Evolutionary conservation across 2,888 invertebrate species (phyloP), one percentile per base, ranked within the genome.

Genomic region (Drosophila merina): DNA sequence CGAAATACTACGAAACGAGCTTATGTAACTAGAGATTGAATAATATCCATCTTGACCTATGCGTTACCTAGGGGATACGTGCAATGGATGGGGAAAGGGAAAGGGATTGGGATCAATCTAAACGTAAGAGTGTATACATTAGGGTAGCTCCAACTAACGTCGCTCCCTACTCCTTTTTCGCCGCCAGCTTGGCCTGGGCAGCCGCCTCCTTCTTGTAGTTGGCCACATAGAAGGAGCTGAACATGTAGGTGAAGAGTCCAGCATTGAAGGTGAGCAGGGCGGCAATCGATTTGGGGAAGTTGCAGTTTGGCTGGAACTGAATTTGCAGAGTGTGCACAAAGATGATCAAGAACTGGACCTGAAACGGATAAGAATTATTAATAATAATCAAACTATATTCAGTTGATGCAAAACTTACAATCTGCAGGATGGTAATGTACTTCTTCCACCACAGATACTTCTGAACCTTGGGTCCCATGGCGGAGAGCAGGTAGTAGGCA

Each of bases 371-470:
- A 20, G 6, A 26, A 20, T 12, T 8, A 7, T 14, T 7, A 20
- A 7, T 14, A 12, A 10, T 12, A n/a, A 0, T 1, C 8, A 3
- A 2, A n/a, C n/a, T 38, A 6, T 2, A 4, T 2, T 0, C 0
- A 1, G 3, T 1, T 1, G 8, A 7, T 1, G 4, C 1, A 6
- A 8, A 4, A 90, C 93, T 92, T 91, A 97, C 96, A 92, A 98
- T 93, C 92, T 98, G 98, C 88, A 98, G 92, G 56, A 94, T 93
- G 4, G 98, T 98, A 86, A 98, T 94, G 91, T 98, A 96, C 86
- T 94, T 96, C 91, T 98, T 98, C 98, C 98, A 98, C 98, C 98
- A 98, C 20, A 98, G 92, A 89, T 96, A 97, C 89, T 97, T 97
- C 90, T 96, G 96, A 90, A 96, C 95, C 77, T 95, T 93, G 0